phyloP scores from a whole-genome alignment of 2,113 vertebrate species.

The Pao palembangensis region DNA sequence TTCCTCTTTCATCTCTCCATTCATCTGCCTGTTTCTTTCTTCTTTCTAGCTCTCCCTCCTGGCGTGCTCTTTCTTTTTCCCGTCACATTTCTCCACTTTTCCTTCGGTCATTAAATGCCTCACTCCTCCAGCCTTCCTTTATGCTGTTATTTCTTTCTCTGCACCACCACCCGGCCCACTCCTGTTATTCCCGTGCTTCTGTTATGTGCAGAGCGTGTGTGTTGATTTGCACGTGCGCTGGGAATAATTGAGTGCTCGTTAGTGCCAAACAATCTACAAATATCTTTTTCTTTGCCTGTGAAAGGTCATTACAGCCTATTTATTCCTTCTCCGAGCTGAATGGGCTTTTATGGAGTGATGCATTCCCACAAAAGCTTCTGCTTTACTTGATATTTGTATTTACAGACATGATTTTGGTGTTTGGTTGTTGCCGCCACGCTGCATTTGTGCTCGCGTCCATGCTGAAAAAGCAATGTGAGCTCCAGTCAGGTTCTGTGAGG shows the following conservation, averaged over 20 bases:
- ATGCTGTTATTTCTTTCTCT: not conserved
- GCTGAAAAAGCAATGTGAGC: conserved; percentile 40
- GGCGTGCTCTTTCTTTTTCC: conserved; percentile 31
- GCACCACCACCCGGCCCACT: conserved; percentile 28
- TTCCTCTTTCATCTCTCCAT: conserved; percentile 32
- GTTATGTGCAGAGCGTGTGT: conserved; percentile 4
- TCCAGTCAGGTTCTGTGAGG: conserved; percentile 51
- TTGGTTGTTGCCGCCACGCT: conserved; percentile 46
- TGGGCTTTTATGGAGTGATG: conserved; percentile 21
- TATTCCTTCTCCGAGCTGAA: conserved; percentile 27
- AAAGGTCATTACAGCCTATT: conserved; percentile 4
- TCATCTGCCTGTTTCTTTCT: conserved; percentile 29
- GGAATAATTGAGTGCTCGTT: conserved; percentile 29
- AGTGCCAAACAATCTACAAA: conserved; percentile 44
- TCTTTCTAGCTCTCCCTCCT: conserved; percentile 25
- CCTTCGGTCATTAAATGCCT: conserved; percentile 6
- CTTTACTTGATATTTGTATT: conserved; percentile 22
- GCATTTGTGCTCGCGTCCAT: conserved; percentile 7
- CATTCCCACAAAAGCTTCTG: too few relatives aligned
- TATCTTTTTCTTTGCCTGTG: not conserved
- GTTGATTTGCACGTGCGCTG: conserved; percentile 2
- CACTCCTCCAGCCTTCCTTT: conserved; percentile 9
- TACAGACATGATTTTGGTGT: conserved; percentile 11
- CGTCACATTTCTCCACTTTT: not conserved
- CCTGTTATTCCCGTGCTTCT: conserved; percentile 20